Percentiles rank a stretch among this genome's conserved stretches.
These are phyloP conservation scores for Rhineura floridana DNA, from an alignment of 2,113 vertebrate genomes.

Conservation along the genomic window DNA sequence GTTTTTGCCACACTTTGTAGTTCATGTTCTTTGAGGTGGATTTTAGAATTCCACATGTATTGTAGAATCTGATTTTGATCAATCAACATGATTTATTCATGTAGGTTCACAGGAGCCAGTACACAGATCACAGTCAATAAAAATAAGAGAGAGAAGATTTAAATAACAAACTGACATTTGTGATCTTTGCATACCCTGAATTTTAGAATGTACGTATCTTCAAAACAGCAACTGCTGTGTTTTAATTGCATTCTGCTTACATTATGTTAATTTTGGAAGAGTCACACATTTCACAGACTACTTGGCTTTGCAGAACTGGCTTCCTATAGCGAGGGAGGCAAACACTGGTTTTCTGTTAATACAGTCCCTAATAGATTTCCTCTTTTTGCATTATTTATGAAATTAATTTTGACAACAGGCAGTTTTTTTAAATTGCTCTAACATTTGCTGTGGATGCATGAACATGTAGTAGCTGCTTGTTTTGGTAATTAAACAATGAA, in stretches of 20 bases:
- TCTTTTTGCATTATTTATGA: slow-evolving; percentile 49
- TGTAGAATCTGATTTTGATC: slow-evolving; percentile 40
- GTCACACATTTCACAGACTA: not conserved
- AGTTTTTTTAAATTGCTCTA: slow-evolving; percentile 36
- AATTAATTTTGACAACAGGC: slow-evolving; percentile 38
- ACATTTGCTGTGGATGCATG: slow-evolving; percentile 35
- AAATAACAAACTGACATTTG: slow-evolving; percentile 4
- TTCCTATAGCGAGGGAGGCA: slow-evolving; percentile 1
- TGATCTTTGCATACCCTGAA: not conserved
- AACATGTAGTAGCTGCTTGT: slow-evolving; percentile 42
- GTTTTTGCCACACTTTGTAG: not conserved
- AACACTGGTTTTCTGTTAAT: not conserved
- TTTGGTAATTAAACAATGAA: slow-evolving; percentile 56
- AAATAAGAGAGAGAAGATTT: slow-evolving; percentile 1
- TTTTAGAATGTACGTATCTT: slow-evolving; percentile 14
- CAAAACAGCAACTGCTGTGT: not conserved
- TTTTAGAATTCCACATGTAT: slow-evolving; percentile 3
- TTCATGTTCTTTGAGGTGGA: not conserved
- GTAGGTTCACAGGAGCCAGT: slow-evolving; percentile 9
- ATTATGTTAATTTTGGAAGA: slow-evolving; percentile 12
- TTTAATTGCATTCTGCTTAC: slow-evolving; percentile 5
- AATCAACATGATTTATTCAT: slow-evolving; percentile 18
- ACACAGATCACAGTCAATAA: not conserved
- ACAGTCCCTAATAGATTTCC: slow-evolving; percentile 5
- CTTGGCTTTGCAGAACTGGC: slow-evolving; percentile 1